These are phyloP conservation scores for Montipora foliosa DNA, from an alignment of 64 coral and sea anemone genomes.

Conservation along the genomic window DNA sequence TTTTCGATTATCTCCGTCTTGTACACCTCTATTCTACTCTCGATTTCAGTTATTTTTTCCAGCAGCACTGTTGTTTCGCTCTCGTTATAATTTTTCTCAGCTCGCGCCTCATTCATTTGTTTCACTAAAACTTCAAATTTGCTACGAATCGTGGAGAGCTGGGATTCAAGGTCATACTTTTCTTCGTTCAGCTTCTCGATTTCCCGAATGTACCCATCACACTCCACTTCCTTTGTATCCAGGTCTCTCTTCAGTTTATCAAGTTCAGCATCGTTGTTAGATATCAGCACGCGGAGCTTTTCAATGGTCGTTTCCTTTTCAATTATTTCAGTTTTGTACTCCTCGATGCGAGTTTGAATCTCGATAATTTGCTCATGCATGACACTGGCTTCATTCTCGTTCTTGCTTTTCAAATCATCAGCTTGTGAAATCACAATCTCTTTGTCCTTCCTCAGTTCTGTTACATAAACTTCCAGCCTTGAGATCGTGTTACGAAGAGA, in stretches of 20 bases:
- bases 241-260: constrained; percentile 90
- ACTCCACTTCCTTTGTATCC: constrained; percentile 92
- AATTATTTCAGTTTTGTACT: constrained; percentile 87
- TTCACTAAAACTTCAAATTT: constrained; percentile 77
- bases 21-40: constrained; percentile 83
- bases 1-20: constrained; percentile 90
- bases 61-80: constrained; percentile 74
- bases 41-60: constrained; percentile 80
- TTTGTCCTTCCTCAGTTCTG: constrained; percentile 62
- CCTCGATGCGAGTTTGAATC: constrained; percentile 88
- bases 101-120: constrained; percentile 60
- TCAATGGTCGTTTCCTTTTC: constrained; percentile 96
- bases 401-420: constrained; percentile 74
- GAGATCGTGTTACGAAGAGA: constrained; percentile 64
- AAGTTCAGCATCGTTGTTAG: constrained; percentile 90
- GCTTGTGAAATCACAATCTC: constrained; percentile 52
- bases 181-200: constrained; percentile 94
- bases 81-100: constrained; percentile 70
- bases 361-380: constrained; percentile 83
- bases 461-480: constrained; percentile 56
- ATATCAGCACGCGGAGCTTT: constrained; percentile 72
- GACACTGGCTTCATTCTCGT: constrained; percentile 63
- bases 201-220: constrained; percentile 89
- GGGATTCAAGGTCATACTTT: constrained; percentile 85
- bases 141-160: constrained; percentile 85